These are phyloP conservation scores for Hephaestus fuliginosus DNA, from an alignment of 2,797 vertebrate species.

Conservation along the genomic window DNA sequence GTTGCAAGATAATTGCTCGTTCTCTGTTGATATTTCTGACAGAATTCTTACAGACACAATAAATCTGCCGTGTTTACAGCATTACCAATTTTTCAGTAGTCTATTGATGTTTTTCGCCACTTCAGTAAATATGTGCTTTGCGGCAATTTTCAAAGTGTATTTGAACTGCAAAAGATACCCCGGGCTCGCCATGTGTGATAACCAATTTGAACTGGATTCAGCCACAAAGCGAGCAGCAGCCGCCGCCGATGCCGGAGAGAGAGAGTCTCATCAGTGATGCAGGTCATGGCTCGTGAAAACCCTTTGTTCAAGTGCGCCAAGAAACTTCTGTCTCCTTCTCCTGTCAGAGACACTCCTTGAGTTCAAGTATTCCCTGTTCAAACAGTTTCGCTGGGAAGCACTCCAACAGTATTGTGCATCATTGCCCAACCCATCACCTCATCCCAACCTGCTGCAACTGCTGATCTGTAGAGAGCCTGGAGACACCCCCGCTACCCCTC, in stretches of 20 bases:
- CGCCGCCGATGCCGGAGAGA: constrained; percentile 28
- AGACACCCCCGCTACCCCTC: constrained; percentile 19
- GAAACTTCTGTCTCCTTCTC: constrained; percentile 64
- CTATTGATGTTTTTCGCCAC: constrained; percentile 16
- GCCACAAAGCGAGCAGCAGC: constrained; percentile 43
- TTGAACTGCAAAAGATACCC: constrained; percentile 39
- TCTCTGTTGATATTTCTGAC: constrained; percentile 41
- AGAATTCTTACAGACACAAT: constrained; percentile 35
- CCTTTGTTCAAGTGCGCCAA: constrained; percentile 66
- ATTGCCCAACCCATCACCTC: constrained; percentile 45
- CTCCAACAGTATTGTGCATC: constrained; percentile 53
- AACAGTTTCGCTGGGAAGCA: constrained; percentile 60
- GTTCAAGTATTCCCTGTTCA: constrained; percentile 63
- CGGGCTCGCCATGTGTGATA: constrained; percentile 39
- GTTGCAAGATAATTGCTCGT: constrained; percentile 50
- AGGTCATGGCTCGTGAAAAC: constrained; percentile 53
- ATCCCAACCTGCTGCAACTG: constrained; percentile 44
- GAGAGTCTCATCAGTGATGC: constrained; percentile 63
- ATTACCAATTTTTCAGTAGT: constrained; percentile 39
- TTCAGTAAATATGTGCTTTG: constrained; percentile 31
- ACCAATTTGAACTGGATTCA: constrained; percentile 50
- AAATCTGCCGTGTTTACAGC: constrained; percentile 31
- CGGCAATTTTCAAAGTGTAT: constrained; percentile 30
- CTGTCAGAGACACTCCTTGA: constrained; percentile 60
- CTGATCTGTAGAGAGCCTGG: constrained; percentile 36